Percentiles rank a stretch among this genome's conserved stretches.
phyloP scores from a whole-genome alignment of 2,888 invertebrate species.

The Polyommatus icarus region DNA sequence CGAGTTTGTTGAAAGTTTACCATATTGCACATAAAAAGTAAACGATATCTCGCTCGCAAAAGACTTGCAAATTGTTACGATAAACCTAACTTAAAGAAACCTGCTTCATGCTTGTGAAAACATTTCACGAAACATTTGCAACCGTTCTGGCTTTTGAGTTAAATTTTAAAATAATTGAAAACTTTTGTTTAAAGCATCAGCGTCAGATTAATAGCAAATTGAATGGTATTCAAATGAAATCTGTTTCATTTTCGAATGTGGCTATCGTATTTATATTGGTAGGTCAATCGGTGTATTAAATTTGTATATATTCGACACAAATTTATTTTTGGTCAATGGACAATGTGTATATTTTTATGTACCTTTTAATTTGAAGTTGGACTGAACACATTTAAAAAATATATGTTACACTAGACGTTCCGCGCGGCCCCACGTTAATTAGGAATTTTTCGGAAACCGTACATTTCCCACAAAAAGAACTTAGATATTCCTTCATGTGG shows the following conservation, averaged over 20 bases:
- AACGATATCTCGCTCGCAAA: conserved; percentile 13
- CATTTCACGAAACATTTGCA: not conserved
- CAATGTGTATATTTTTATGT: not conserved
- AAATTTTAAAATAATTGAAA: not conserved
- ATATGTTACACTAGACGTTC: too few relatives aligned
- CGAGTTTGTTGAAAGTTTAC: conserved; percentile 5
- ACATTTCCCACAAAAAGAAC: too few relatives aligned
- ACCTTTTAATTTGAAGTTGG: not conserved
- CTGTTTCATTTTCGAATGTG: not conserved
- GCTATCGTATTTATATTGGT: not conserved
- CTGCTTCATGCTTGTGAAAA: not conserved
- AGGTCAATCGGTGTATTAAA: not conserved
- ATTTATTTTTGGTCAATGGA: not conserved
- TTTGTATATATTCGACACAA: not conserved
- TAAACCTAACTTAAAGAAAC: conserved; percentile 19
- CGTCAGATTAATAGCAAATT: not conserved
- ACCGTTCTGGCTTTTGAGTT: not conserved
- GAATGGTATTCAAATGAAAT: not conserved
- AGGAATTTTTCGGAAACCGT: too few relatives aligned
- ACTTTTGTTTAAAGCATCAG: not conserved
- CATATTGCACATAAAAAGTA: conserved; percentile 8
- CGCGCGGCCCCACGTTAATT: too few relatives aligned
- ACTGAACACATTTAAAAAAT: too few relatives aligned
- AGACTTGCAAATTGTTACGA: conserved; percentile 19
- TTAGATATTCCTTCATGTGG: too few relatives aligned